Conservation (phyloP, 2,888 invertebrate species). For the Zygothrica quintamaculata region DNA sequence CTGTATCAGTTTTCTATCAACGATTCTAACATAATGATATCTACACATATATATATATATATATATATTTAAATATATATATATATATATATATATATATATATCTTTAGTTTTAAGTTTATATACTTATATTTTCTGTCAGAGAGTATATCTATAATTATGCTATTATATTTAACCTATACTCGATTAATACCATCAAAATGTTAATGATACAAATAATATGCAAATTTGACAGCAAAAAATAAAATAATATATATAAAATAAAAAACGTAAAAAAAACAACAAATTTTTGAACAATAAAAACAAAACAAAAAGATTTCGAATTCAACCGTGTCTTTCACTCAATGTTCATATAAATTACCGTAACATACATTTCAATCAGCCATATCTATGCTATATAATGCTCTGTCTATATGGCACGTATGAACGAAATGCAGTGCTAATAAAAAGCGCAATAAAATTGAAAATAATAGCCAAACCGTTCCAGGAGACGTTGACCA, state of each 20-base stretch:
- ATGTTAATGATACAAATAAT: slow-evolving; percentile 38
- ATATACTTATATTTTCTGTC: not conserved
- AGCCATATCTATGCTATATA: slow-evolving; percentile 55
- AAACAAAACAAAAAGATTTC: slow-evolving; percentile 44
- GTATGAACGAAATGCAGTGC: slow-evolving; percentile 65
- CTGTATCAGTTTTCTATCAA: slow-evolving; percentile 66
- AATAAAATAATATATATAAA: too few species aligned
- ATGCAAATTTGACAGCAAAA: slow-evolving; percentile 74
- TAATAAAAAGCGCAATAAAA: slow-evolving; percentile 79
- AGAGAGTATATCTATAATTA: slow-evolving; percentile 14
- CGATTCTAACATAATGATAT: slow-evolving; percentile 39
- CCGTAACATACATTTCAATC: slow-evolving; percentile 59
- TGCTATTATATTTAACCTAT: slow-evolving; percentile 13
- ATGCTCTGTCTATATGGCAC: slow-evolving; percentile 36
- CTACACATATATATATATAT: slow-evolving; percentile 31
- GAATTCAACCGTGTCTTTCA: slow-evolving; percentile 51
- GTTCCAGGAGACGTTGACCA: slow-evolving; percentile 42
- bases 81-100: slow-evolving; percentile 30
- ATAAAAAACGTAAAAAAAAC: too few species aligned
- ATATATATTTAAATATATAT: slow-evolving; percentile 30
- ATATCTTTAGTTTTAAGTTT: not conserved
- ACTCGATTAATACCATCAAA: slow-evolving; percentile 15
- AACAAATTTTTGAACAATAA: slow-evolving; percentile 70
- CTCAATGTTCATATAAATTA: slow-evolving; percentile 52
- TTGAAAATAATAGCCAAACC: slow-evolving; percentile 76